Evolutionary conservation across 1,140 invertebrate species (phyloP).

Genomic region (Ooceraea biroi): DNA sequence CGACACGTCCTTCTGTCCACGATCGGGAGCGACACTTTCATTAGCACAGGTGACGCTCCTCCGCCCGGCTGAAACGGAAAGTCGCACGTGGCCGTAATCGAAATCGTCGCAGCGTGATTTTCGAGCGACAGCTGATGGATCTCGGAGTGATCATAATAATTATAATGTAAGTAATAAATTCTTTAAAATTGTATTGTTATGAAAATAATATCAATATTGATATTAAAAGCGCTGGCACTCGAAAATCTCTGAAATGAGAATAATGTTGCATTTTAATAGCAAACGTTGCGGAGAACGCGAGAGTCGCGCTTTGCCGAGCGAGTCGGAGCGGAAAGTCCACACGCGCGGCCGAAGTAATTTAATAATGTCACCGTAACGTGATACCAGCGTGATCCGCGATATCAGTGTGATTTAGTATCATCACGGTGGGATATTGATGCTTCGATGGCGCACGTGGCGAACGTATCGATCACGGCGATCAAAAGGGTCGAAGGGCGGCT

Average conservation of each 20-base stretch:
- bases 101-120: neutral
- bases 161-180: too few species aligned
- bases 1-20: conserved; percentile 72
- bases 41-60: conserved; percentile 52
- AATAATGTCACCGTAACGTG: conserved; percentile 42
- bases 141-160: too few species aligned
- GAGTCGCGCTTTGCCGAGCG: conserved; percentile 21
- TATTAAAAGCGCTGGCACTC: neutral
- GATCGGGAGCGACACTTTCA: conserved; percentile 81
- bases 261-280: neutral
- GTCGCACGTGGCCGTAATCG: neutral
- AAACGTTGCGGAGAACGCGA: conserved; percentile 10
- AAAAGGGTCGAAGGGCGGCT: neutral
- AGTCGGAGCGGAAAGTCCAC: neutral
- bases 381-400: conserved; percentile 29
- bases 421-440: conserved; percentile 26
- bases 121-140: too few species aligned
- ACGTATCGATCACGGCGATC: too few species aligned
- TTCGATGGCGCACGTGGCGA: neutral
- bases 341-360: conserved; percentile 29
- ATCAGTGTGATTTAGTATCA: conserved; percentile 30
- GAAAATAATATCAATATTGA: too few species aligned
- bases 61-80: conserved; percentile 51
- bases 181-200: too few species aligned
- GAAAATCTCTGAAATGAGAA: neutral